Percentiles rank a stretch among this genome's conserved stretches.
These are phyloP conservation scores for Steinernema khuongi DNA, from an alignment of 1,140 invertebrate genomes.

Conservation along the genomic window DNA sequence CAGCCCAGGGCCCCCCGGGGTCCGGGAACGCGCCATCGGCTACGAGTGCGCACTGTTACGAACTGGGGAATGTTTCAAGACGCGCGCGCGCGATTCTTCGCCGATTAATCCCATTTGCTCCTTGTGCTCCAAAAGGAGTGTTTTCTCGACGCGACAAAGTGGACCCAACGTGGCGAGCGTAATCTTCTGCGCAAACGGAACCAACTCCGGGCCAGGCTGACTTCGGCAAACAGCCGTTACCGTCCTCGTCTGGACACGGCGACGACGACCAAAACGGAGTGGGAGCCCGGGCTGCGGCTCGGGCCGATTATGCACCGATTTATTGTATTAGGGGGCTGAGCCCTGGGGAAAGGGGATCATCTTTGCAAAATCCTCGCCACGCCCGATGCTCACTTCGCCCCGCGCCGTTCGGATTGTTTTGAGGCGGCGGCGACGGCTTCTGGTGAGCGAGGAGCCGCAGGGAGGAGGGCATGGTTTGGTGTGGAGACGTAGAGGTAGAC, in stretches of 20 bases:
- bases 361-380: slow-evolving; percentile 15
- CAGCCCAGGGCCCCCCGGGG: neutral
- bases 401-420: neutral
- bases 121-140: neutral
- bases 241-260: neutral
- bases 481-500: no score
- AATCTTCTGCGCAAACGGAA: neutral
- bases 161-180: neutral
- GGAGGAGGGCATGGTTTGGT: no score
- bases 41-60: neutral
- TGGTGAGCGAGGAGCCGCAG: no score
- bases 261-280: neutral
- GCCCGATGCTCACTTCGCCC: slow-evolving; percentile 6
- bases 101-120: slow-evolving; percentile 15
- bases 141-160: slow-evolving; percentile 3
- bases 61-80: neutral
- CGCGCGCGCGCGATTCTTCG: neutral
- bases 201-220: no score
- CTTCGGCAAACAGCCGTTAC: slow-evolving; percentile 8
- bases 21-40: neutral
- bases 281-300: neutral
- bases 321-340: slow-evolving; percentile 14
- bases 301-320: slow-evolving; percentile 16
- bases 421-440: no score
- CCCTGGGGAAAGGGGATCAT: slow-evolving; percentile 11